Evolutionary conservation across 2,113 vertebrate species (phyloP).

Genomic region (Hymenochirus boettgeri): DNA sequence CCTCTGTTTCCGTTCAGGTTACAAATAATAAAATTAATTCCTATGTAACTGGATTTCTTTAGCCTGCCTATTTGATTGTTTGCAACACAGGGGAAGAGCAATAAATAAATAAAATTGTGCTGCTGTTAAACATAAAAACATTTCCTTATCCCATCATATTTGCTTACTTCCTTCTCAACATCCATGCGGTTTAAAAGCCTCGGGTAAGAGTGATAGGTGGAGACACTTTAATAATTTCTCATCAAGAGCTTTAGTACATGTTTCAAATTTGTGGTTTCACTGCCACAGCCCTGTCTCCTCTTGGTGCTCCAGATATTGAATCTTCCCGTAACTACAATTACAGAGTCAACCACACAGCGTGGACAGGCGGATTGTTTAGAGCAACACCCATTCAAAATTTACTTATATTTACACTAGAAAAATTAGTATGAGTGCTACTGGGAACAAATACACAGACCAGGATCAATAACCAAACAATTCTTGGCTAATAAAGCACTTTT

Average conservation of each 20-base stretch:
- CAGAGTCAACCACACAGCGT: conserved; percentile 91
- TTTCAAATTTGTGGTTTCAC: conserved; percentile 78
- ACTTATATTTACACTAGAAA: conserved; percentile 99
- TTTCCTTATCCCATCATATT: conserved; percentile 50
- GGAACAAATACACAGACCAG: conserved; percentile 93
- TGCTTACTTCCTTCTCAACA: conserved; percentile 56
- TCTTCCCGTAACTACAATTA: conserved; percentile 98
- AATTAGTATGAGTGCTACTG: conserved; percentile 98
- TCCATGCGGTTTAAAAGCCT: conserved; percentile 66
- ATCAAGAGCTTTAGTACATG: conserved; percentile 69
- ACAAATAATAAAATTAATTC: no score
- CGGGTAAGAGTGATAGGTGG: conserved; percentile 61
- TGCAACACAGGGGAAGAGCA: background rate
- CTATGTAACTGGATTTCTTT: no score
- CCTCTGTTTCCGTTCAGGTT: no score
- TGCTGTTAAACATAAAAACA: conserved; percentile 57
- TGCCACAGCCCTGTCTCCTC: conserved; percentile 84
- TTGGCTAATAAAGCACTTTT: conserved; percentile 99
- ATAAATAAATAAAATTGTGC: conserved; percentile 13
- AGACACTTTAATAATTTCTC: conserved; percentile 67
- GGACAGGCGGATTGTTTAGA: conserved; percentile 92
- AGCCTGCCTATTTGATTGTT: no score
- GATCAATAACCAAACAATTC: conserved; percentile 96
- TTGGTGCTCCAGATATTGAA: conserved; percentile 94
- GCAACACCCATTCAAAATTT: conserved; percentile 96